Evolutionary conservation across 2,113 vertebrate genomes (phyloP).

Genomic region (Anguilla rostrata): DNA sequence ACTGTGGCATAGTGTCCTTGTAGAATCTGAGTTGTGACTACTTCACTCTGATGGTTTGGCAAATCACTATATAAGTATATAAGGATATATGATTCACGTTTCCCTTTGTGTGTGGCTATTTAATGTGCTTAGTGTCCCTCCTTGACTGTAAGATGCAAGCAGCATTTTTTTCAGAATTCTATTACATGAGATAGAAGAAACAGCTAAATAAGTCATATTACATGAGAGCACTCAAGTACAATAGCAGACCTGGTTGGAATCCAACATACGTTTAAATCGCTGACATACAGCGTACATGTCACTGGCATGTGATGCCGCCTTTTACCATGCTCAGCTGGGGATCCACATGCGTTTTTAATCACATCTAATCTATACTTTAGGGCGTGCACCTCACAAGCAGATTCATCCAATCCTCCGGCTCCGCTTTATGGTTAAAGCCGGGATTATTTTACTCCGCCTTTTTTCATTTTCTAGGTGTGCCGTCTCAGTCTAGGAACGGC

Average conservation of each 20-base stretch:
- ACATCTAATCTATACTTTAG: background rate
- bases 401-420: conserved; percentile 1
- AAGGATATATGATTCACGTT: too few species aligned
- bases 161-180: too few species aligned
- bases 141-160: background rate
- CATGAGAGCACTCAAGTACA: background rate
- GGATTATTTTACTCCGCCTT: conserved; percentile 8
- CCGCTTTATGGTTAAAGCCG: background rate
- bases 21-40: too few species aligned
- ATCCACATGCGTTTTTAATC: background rate
- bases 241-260: background rate
- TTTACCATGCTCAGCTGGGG: background rate
- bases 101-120: background rate
- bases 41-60: too few species aligned
- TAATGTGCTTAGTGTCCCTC: background rate
- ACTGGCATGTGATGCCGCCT: conserved; percentile 20
- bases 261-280: conserved; percentile 2
- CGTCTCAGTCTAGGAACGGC: background rate
- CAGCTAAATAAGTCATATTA: background rate
- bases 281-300: conserved; percentile 11
- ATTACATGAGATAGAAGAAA: too few species aligned
- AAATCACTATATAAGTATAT: too few species aligned
- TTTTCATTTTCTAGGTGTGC: background rate
- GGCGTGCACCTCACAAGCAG: background rate
- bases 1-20: too few species aligned